Conservation (phyloP, 2,113 vertebrate genomes). For the Amblyopsis rosae region DNA sequence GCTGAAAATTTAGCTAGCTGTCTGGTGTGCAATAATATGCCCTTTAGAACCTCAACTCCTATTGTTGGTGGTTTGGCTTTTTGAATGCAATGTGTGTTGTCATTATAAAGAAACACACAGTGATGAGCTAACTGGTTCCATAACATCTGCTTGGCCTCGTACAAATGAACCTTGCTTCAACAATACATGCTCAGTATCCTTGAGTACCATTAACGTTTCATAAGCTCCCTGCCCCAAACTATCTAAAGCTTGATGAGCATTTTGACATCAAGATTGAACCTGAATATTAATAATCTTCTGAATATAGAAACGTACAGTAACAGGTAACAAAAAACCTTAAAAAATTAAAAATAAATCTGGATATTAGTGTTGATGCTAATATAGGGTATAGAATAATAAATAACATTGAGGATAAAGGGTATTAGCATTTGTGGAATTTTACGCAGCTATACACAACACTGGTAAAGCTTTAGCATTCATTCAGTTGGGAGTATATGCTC, state of each 20-base stretch:
- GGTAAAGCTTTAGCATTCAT: constrained; percentile 53
- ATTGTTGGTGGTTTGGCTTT: constrained; percentile 41
- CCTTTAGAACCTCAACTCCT: constrained; percentile 16
- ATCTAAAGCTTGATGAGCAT: constrained; percentile 36
- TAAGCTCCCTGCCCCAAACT: constrained; percentile 13
- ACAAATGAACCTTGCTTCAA: constrained; percentile 10
- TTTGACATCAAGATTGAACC: constrained; percentile 58
- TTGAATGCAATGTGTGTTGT: constrained; percentile 31
- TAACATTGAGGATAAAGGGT: constrained; percentile 46
- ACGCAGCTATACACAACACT: constrained; percentile 48
- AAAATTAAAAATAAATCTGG: constrained; percentile 46
- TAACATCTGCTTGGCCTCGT: constrained; percentile 49
- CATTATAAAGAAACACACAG: constrained; percentile 49
- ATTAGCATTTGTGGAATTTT: constrained; percentile 35
- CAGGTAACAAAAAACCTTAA: constrained; percentile 46
- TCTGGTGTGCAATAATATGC: constrained; percentile 42
- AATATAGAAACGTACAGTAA: constrained; percentile 48
- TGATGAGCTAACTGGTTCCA: constrained; percentile 21
- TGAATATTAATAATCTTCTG: constrained; percentile 42
- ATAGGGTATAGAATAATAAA: constrained; percentile 59
- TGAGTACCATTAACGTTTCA: constrained; percentile 3
- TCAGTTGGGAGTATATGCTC: constrained; percentile 47
- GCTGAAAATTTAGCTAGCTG: constrained; percentile 60
- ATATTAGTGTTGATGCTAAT: constrained; percentile 49
- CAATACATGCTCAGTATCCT: background rate